A percentile compares a stretch with the other conserved stretches of the same genome.
Evolutionary conservation across 1,140 invertebrate species (phyloP).

Genomic region (Physella acuta): DNA sequence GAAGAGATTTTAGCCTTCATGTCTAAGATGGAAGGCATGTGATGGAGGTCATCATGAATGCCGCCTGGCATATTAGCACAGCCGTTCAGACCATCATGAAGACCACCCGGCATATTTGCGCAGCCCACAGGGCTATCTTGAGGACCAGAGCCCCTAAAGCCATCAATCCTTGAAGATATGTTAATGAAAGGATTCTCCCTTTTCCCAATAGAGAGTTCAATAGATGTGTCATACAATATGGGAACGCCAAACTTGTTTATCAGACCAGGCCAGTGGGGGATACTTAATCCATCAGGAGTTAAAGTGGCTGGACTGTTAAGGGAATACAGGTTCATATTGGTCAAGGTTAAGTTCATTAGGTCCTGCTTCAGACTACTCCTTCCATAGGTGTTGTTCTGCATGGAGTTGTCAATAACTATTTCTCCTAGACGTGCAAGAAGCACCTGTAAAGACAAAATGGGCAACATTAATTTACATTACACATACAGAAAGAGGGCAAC

Average conservation of each 20-base stretch:
- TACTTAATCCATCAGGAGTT: constrained; percentile 7
- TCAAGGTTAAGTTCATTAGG: constrained; percentile 37
- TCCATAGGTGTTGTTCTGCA: constrained; percentile 11
- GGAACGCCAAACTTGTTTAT: constrained; percentile 39
- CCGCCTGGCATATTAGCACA: background rate
- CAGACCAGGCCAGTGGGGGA: constrained; percentile 26
- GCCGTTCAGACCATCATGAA: background rate
- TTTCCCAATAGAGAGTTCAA: constrained; percentile 67
- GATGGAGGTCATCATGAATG: background rate
- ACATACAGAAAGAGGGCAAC: too few species aligned
- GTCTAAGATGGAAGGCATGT: constrained; percentile 57
- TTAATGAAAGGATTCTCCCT: constrained; percentile 24
- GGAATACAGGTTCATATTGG: constrained; percentile 86
- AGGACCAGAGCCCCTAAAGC: background rate
- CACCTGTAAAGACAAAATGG: constrained; percentile 62
- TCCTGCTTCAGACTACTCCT: constrained; percentile 19
- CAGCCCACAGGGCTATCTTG: background rate
- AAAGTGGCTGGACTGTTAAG: constrained; percentile 59
- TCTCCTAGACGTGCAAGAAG: constrained; percentile 91
- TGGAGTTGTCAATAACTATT: constrained; percentile 69
- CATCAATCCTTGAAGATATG: constrained; percentile 7
- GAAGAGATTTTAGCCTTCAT: constrained; percentile 80
- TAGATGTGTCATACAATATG: constrained; percentile 72
- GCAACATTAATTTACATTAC: too few species aligned
- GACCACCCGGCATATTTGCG: background rate